Percentiles rank a stretch among this genome's conserved stretches.
Evolutionary conservation across 1,140 invertebrate genomes (phyloP).

Genomic region (Drosophila yakuba): DNA sequence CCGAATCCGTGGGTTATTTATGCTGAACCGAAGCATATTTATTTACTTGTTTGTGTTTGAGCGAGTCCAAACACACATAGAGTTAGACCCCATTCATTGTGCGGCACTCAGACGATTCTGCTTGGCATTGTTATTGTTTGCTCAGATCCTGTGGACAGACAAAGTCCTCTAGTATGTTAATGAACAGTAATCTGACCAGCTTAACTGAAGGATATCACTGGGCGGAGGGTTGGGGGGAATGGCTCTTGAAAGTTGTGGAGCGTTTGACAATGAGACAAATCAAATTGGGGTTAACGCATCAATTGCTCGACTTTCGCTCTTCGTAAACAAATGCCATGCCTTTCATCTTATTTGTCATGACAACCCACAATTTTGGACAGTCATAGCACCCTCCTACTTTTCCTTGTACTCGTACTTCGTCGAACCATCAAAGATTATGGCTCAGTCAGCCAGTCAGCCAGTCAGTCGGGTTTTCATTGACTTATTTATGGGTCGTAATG

Average conservation of each 20-base stretch:
- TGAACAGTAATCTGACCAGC: conserved; percentile 56
- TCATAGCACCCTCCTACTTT: background rate
- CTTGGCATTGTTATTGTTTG: conserved; percentile 54
- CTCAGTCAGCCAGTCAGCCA: conserved; percentile 8
- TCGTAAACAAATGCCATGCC: conserved; percentile 39
- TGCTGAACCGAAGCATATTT: conserved; percentile 57
- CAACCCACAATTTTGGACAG: conserved; percentile 23
- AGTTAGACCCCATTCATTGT: conserved; percentile 24
- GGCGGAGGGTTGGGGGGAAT: background rate
- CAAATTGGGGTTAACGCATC: conserved; percentile 60
- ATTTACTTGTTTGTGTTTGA: conserved; percentile 55
- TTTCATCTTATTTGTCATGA: conserved; percentile 45
- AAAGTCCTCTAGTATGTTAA: conserved; percentile 56
- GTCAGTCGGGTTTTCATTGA: conserved; percentile 25
- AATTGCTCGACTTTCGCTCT: conserved; percentile 37
- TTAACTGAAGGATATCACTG: conserved; percentile 1
- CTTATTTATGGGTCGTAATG: conserved; percentile 46
- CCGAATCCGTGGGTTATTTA: conserved; percentile 48
- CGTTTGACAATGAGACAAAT: conserved; percentile 61
- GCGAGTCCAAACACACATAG: conserved; percentile 16
- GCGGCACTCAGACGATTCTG: conserved; percentile 41
- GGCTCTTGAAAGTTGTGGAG: conserved; percentile 43
- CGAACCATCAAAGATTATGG: conserved; percentile 41
- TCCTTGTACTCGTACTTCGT: conserved; percentile 2
- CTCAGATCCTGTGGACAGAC: conserved; percentile 52